Base-by-base conservation (phyloP, 2,797 vertebrate species). In the Mormyrus hasselquistii region DNA sequence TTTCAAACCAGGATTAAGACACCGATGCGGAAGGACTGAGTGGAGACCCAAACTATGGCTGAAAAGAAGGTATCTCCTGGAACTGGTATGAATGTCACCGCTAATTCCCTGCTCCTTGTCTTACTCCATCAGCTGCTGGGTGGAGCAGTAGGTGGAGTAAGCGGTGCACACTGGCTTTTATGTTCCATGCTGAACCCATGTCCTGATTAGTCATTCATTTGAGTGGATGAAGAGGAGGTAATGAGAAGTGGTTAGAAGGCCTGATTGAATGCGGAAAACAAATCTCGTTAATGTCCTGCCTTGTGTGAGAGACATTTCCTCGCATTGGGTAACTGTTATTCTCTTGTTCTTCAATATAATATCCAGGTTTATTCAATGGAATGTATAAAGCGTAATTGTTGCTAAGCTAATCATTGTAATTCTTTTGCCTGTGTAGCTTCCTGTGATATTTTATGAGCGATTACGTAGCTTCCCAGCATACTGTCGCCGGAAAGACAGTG, bases 41-140 rank as follows among this genome's bases (percentile, higher is more conserved):
- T 3, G 1, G 44, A 52, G 82, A 84, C n/a, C 82, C 82, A 84
- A 22, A 84, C 79, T 49, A 84, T 84, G 82, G 82, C 47, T 50
- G 82, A 50, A 84, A 41, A 84, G 82, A 84, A 47, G 82, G 41
- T 50, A 44, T 84, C 82, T 84, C n/a, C 82, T 50, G 73, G 73
- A 79, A 16, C 73, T 79, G 73, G 73, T 79, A 79, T 79, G 73
- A 79, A 79, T 44, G 38, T 79, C 73, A 44, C 44, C 73, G 14
- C 38, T 79, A 38, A 79, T 79, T 79, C 73, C 73, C 73, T 79
- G 73, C 73, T 44, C 38, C 34, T 44, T 44, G 8, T 41, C 38
- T 19, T 8, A n/a, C 38, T n/a, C 38, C 73, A 16, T 25, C 16
- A 69, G 4, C 16, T 19, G 69, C 29, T 76, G 69, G 29, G 69